Evolutionary conservation across 2,113 vertebrate species (phyloP).

Genomic region (Oreocharis arfaki): DNA sequence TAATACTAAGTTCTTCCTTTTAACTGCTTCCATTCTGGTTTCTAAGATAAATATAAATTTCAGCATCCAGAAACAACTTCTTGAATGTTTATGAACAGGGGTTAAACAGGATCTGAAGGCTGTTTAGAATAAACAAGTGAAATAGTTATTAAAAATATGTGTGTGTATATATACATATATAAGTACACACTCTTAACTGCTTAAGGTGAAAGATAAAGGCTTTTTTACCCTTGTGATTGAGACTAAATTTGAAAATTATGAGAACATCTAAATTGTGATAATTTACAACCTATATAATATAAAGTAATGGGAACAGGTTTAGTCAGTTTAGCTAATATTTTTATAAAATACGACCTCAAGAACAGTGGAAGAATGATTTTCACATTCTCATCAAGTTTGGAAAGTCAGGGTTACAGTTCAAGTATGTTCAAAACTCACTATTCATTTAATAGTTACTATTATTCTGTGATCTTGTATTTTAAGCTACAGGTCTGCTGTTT

Average conservation of each 20-base stretch:
- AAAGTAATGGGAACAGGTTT: background rate
- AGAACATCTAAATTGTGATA: background rate
- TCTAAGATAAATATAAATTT: constrained; percentile 7
- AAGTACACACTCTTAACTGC: background rate
- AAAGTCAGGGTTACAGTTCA: background rate
- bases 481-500: background rate
- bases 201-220: background rate
- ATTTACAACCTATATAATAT: background rate
- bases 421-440: background rate
- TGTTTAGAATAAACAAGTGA: background rate
- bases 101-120: background rate
- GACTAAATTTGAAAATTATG: background rate
- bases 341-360: background rate
- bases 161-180: background rate
- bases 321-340: background rate
- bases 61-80: background rate
- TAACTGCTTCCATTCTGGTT: constrained; percentile 31
- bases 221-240: background rate
- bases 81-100: background rate
- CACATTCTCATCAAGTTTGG: background rate
- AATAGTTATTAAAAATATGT: background rate
- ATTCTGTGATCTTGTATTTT: background rate
- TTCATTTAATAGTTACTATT: background rate
- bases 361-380: background rate
- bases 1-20: constrained; percentile 24